Evolutionary conservation across 2,797 vertebrate genomes (phyloP).

Genomic region (Lagorchestes hirsutus): DNA sequence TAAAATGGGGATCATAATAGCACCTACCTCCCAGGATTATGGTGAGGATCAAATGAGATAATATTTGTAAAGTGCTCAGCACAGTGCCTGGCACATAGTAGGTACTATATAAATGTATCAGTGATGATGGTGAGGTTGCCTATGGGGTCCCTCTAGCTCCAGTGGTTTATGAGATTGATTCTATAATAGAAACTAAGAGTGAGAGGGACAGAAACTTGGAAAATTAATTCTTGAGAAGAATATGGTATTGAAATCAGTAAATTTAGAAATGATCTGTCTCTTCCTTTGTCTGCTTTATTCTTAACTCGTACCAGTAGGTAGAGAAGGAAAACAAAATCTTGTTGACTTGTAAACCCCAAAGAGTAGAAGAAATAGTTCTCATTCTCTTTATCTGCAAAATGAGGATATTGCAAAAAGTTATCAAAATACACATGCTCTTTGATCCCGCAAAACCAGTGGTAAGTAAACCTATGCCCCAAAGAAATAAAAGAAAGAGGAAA

Average conservation of each 20-base stretch:
- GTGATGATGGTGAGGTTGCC: background rate
- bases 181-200: background rate
- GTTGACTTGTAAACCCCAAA: background rate
- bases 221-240: background rate
- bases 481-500: background rate
- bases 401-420: background rate
- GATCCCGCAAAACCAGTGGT: background rate
- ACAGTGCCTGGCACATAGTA: background rate
- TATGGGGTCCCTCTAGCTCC: background rate
- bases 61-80: background rate
- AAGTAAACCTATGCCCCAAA: background rate
- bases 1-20: background rate
- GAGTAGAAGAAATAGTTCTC: background rate
- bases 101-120: background rate
- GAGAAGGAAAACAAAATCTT: background rate
- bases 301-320: background rate
- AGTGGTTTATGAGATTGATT: background rate
- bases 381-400: background rate
- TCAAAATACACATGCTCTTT: background rate
- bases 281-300: background rate
- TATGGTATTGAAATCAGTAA: background rate
- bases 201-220: background rate
- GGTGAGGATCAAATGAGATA: background rate
- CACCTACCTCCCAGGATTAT: background rate
- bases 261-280: background rate